Evolutionary conservation across 2,113 vertebrate genomes (phyloP).

Genomic region (Pungitius pungitius): DNA sequence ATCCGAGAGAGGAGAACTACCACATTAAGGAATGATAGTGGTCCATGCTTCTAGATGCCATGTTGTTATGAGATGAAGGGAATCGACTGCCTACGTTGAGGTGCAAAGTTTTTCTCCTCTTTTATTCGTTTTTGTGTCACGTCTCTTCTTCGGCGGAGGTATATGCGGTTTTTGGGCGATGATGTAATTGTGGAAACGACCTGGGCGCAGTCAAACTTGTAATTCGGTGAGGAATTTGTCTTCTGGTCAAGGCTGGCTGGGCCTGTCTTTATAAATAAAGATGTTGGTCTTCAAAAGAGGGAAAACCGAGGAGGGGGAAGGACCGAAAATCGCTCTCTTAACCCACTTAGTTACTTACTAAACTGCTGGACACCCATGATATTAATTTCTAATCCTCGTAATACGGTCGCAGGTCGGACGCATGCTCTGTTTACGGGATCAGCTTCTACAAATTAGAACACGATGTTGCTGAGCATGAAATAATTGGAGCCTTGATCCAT

Average conservation of each 20-base stretch:
- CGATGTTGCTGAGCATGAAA: constrained; percentile 36
- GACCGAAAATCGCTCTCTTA: constrained; percentile 18
- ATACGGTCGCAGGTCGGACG: constrained; percentile 40
- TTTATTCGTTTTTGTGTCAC: constrained; percentile 47
- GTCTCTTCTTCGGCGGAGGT: constrained; percentile 60
- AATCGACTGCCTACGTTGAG: constrained; percentile 39
- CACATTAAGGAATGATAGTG: neutral
- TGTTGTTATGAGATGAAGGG: constrained; percentile 41
- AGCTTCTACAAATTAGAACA: constrained; percentile 49
- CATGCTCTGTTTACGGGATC: constrained; percentile 50
- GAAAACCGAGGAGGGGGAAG: constrained; percentile 14
- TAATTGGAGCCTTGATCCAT: constrained; percentile 48
- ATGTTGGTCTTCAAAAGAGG: constrained; percentile 46
- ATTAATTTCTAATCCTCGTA: constrained; percentile 46
- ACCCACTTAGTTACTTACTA: constrained; percentile 7
- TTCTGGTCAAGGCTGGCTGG: constrained; percentile 65
- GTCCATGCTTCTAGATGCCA: neutral
- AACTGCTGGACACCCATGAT: constrained; percentile 33
- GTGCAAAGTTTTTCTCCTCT: constrained; percentile 31
- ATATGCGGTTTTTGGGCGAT: constrained; percentile 58
- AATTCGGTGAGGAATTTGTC: constrained; percentile 75
- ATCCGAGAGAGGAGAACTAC: constrained; percentile 3
- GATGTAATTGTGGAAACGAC: constrained; percentile 74
- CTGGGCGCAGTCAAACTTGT: constrained; percentile 68
- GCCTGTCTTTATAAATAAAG: constrained; percentile 66